Base-by-base conservation (phyloP, 2,797 vertebrate genomes). In the Diceros bicornis region DNA sequence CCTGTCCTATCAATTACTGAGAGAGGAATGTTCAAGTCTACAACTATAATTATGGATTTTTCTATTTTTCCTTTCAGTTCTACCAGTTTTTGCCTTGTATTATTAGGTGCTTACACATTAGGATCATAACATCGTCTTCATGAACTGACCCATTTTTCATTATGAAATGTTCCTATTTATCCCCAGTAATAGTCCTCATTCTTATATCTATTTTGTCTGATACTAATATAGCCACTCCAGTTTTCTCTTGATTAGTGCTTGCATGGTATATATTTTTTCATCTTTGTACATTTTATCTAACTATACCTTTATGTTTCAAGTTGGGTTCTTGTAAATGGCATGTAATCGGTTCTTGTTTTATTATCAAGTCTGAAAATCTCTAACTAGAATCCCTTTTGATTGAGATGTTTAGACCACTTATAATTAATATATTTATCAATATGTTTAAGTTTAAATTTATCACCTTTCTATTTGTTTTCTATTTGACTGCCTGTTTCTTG, bases 351-450 rank as follows among this genome's bases (percentile, higher is more conserved):
- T 34, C 41, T n/a, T 88, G 3, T 75, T n/a, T 72, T 74, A 62
- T 34, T 34, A 61, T 74, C 29, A 83, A 52, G 47, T 91, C 5
- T 83, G 44, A 92, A 91, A 92, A 83, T 92, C 78, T 82, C 79
- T 92, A 41, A 83, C 8, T 74, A 23, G 13, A 12, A 12, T 92
- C 18, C 44, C 16, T 47, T 62, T 72, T 32, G 23, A 23, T 41
- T 83, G 44, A 62, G 6, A 83, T 62, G 25, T 62, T 83, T 17
- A 69, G 25, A 74, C 21, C 4, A 62, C 83, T 32, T 72, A 47
- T 41, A 83, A 32, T 52, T 92, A 37, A 72, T 17, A 17, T 62
- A 23, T 23, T 62, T 72, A 91, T 37, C 3, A 10, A 16, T 62
- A 50, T 83, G 23, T 71, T 78, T 37, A 29, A 17, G 34, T 72